Evolutionary conservation across 2,888 invertebrate species (phyloP).

Genomic region (Alsophila aescularia): DNA sequence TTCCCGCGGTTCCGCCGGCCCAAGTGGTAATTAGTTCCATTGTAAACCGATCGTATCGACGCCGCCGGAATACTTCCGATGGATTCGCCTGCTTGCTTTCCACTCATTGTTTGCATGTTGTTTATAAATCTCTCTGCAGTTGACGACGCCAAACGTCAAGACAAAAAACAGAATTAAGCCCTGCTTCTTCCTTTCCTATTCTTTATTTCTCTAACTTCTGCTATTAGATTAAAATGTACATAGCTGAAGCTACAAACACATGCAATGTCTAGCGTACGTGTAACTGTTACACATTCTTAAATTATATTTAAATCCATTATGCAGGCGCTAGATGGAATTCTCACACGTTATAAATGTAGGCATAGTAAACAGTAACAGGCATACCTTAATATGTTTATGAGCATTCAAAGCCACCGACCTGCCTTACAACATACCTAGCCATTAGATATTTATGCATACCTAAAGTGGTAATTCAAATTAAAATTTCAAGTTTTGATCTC

Average conservation of each 20-base stretch:
- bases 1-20: slow-evolving; percentile 58
- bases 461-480: slow-evolving; percentile 46
- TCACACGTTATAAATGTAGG: slow-evolving; percentile 15
- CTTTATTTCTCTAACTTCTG: too few species aligned
- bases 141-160: slow-evolving; percentile 8
- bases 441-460: slow-evolving; percentile 34
- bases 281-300: not conserved
- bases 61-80: slow-evolving; percentile 74
- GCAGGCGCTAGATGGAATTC: slow-evolving; percentile 11
- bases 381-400: slow-evolving; percentile 27
- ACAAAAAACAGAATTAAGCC: not conserved
- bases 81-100: slow-evolving; percentile 78
- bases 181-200: too few species aligned
- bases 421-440: slow-evolving; percentile 24
- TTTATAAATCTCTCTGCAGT: slow-evolving; percentile 43
- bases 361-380: slow-evolving; percentile 13
- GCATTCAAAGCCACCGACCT: slow-evolving; percentile 31
- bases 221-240: too few species aligned
- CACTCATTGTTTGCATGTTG: slow-evolving; percentile 68
- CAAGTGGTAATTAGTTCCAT: slow-evolving; percentile 79
- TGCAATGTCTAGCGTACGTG: too few species aligned
- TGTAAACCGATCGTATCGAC: slow-evolving; percentile 78
- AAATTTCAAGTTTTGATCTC: slow-evolving; percentile 50
- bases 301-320: not conserved
- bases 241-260: too few species aligned